phyloP scores from a whole-genome alignment of 2,113 vertebrate genomes.

The Dissostichus mawsoni region DNA sequence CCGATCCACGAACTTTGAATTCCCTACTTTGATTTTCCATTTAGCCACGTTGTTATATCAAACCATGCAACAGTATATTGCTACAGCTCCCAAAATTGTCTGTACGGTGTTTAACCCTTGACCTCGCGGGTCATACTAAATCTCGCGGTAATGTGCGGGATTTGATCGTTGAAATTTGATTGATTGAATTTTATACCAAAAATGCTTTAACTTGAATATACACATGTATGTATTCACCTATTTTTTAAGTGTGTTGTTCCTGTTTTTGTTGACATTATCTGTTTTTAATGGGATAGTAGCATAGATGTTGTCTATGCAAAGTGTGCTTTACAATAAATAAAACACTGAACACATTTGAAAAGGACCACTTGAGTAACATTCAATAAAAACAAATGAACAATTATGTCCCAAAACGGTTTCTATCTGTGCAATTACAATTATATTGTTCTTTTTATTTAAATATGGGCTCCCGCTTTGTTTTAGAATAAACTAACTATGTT shows the following conservation, averaged over 20 bases:
- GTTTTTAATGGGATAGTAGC: too few relatives aligned
- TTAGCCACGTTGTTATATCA: not conserved
- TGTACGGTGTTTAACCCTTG: not conserved
- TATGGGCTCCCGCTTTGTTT: not conserved
- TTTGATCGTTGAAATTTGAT: not conserved
- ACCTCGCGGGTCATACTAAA: not conserved
- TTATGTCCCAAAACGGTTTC: not conserved
- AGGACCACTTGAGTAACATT: too few relatives aligned
- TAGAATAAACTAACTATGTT: not conserved
- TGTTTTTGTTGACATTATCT: too few relatives aligned
- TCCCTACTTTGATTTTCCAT: too few relatives aligned
- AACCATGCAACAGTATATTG: not conserved
- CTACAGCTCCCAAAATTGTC: not conserved
- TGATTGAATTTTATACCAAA: too few relatives aligned
- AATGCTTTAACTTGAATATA: too few relatives aligned
- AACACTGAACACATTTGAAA: too few relatives aligned
- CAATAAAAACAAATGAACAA: not conserved
- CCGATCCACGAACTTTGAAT: too few relatives aligned
- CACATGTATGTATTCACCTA: too few relatives aligned
- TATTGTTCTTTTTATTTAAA: not conserved
- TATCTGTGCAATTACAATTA: not conserved
- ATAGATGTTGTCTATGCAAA: too few relatives aligned
- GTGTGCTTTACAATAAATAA: too few relatives aligned
- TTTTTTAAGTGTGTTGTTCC: too few relatives aligned
- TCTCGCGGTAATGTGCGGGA: not conserved